phyloP scores from a whole-genome alignment of 2,113 vertebrate species.

The Crotalus tigris region DNA sequence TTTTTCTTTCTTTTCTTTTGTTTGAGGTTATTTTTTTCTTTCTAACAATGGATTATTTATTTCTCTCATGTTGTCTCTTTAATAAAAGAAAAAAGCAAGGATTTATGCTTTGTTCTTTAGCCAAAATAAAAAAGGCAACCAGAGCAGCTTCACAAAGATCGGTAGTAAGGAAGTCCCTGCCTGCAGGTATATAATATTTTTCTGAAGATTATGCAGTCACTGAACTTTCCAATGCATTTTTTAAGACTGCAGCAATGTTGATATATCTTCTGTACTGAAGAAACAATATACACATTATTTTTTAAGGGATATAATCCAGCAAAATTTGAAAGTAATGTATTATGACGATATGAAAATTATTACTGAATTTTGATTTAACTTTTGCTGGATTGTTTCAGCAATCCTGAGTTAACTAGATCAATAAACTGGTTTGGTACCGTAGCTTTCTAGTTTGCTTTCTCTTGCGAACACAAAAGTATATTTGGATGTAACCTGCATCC shows the following conservation, averaged over 20 bases:
- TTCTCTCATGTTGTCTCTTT: not conserved
- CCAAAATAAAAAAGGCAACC: not conserved
- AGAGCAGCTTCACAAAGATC: not conserved
- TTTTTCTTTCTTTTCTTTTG: not conserved
- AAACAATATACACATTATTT: not conserved
- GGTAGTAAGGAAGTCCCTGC: not conserved
- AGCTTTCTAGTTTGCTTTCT: not conserved
- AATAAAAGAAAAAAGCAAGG: not conserved
- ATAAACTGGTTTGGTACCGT: not conserved
- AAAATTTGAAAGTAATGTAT: not conserved
- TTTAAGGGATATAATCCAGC: not conserved
- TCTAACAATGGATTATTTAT: not conserved
- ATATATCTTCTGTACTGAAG: not conserved
- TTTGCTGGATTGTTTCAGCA: not conserved
- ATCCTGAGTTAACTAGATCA: not conserved
- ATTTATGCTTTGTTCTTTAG: not conserved
- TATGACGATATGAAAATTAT: not conserved
- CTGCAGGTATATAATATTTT: not conserved
- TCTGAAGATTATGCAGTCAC: not conserved
- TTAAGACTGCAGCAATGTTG: not conserved
- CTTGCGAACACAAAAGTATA: not conserved
- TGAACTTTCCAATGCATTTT: not conserved
- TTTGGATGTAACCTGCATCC: not conserved
- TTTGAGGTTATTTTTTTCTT: not conserved
- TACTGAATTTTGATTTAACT: not conserved